phyloP scores from a whole-genome alignment of 1,140 invertebrate genomes.

The Zaprionus tsacasi region DNA sequence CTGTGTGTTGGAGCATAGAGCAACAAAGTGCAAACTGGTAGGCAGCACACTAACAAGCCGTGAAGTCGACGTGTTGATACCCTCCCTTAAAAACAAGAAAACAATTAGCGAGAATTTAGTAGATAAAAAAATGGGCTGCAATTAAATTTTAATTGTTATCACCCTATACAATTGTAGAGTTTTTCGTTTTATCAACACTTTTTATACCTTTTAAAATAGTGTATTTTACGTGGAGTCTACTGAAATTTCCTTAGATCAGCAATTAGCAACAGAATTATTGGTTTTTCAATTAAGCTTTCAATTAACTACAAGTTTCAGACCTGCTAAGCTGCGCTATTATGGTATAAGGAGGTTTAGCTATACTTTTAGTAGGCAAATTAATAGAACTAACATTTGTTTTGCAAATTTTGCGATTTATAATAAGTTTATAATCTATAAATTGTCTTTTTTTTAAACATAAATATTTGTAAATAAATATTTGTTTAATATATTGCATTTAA shows the following conservation, averaged over 20 bases:
- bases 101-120: not conserved
- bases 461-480: too few species aligned
- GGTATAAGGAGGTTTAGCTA: not conserved
- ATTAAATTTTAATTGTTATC: not conserved
- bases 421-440: too few species aligned
- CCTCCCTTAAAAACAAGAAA: not conserved
- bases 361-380: not conserved
- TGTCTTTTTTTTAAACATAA: too few species aligned
- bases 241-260: not conserved
- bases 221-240: not conserved
- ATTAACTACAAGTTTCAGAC: not conserved
- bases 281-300: not conserved
- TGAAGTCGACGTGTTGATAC: slow-evolving; percentile 16
- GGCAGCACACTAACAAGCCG: slow-evolving; percentile 32
- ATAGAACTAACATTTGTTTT: not conserved
- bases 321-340: not conserved
- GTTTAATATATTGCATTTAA: too few species aligned
- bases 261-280: not conserved
- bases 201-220: not conserved
- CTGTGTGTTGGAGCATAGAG: slow-evolving; percentile 47
- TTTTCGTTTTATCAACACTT: not conserved
- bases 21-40: slow-evolving; percentile 61
- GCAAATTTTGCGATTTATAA: not conserved
- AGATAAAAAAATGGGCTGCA: not conserved
- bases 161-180: not conserved